phyloP scores from a whole-genome alignment of 1,140 invertebrate species.

The Proctacanthus coquilletti region DNA sequence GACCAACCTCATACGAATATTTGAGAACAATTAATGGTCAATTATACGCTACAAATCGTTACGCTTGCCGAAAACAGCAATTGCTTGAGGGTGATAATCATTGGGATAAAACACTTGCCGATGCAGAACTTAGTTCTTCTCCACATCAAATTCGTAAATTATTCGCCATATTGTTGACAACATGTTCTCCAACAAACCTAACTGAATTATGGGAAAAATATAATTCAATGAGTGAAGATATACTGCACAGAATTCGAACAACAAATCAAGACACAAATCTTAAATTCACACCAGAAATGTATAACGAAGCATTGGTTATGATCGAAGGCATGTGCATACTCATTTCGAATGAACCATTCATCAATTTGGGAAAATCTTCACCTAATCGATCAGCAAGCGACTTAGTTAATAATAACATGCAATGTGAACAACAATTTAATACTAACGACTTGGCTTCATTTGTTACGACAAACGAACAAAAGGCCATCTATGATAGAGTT shows the following conservation, averaged over 20 bases:
- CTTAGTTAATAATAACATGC: conserved; percentile 13
- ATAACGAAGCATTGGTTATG: conserved; percentile 21
- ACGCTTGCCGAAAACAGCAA: conserved; percentile 23
- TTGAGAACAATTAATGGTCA: conserved; percentile 27
- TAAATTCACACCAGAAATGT: conserved; percentile 9
- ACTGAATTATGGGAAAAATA: conserved; percentile 22
- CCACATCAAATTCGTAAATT: conserved; percentile 27
- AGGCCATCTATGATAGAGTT: conserved; percentile 10
- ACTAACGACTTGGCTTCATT: conserved; percentile 7
- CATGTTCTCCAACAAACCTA: conserved; percentile 17
- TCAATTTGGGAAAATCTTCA: conserved; percentile 16
- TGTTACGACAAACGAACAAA: conserved; percentile 11
- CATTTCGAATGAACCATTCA: conserved; percentile 14
- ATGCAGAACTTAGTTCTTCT: conserved; percentile 15
- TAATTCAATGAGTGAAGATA: conserved; percentile 17
- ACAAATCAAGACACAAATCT: conserved; percentile 8
- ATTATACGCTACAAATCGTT: conserved; percentile 23
- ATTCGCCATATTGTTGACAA: conserved; percentile 28
- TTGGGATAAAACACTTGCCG: conserved; percentile 21
- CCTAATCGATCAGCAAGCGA: conserved; percentile 18
- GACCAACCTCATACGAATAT: conserved; percentile 27
- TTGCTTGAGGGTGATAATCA: conserved; percentile 25
- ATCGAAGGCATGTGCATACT: conserved; percentile 21
- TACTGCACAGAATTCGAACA: conserved; percentile 19
- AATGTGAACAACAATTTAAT: conserved; percentile 14